Conservation (phyloP, 2,888 invertebrate genomes). For the Barypeithes pellucidus region DNA sequence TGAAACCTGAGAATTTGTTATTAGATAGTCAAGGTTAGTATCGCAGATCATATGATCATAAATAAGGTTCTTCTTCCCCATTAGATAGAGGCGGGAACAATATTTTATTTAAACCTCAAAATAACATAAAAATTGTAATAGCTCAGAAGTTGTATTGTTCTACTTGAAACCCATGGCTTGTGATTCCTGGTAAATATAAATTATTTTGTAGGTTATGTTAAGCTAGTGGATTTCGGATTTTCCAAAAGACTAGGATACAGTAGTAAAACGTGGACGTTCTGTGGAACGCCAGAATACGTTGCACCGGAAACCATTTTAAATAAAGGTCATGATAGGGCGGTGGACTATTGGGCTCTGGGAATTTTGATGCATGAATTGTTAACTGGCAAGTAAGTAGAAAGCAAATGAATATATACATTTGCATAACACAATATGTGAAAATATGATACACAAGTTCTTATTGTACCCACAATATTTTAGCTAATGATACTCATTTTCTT, state of each 20-base stretch:
- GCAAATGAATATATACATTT: not conserved
- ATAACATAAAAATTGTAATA: no score
- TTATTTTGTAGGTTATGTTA: constrained; percentile 73
- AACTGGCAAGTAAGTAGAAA: constrained; percentile 77
- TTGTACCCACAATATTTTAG: not conserved
- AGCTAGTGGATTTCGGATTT: constrained; percentile 82
- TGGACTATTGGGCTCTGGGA: constrained; percentile 82
- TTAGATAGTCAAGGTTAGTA: constrained; percentile 72
- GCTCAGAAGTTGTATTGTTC: no score
- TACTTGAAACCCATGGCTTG: no score
- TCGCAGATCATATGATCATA: no score
- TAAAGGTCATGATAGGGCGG: constrained; percentile 81
- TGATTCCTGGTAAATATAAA: no score
- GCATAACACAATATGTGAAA: not conserved
- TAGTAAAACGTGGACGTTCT: constrained; percentile 83
- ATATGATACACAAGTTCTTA: not conserved
- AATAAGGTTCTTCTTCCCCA: no score
- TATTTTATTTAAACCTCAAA: no score
- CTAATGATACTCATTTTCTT: not conserved
- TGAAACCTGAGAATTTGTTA: constrained; percentile 82
- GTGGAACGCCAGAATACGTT: constrained; percentile 80
- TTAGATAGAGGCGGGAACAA: no score
- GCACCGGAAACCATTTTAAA: constrained; percentile 80
- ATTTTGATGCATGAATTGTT: constrained; percentile 79
- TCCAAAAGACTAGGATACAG: constrained; percentile 78